phyloP scores from a whole-genome alignment of 2,797 vertebrate genomes.

The Artibeus lituratus region DNA sequence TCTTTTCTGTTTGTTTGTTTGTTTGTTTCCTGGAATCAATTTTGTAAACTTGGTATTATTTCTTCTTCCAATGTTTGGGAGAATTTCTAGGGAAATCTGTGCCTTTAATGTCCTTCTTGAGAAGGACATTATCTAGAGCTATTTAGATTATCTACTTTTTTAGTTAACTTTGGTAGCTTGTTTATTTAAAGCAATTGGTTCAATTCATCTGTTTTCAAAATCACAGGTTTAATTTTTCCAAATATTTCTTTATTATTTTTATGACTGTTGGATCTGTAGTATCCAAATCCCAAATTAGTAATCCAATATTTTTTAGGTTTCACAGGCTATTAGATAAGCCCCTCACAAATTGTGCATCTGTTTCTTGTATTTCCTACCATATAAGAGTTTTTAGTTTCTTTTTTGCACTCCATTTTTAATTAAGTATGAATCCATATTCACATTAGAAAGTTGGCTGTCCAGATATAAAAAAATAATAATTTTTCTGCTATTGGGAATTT shows the following conservation, averaged over 20 bases:
- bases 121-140: not conserved
- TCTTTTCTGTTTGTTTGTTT: not conserved
- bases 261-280: not conserved
- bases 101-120: not conserved
- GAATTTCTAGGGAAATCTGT: not conserved
- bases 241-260: not conserved
- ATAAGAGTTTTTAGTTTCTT: conserved; percentile 31
- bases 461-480: conserved; percentile 45
- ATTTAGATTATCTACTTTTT: not conserved
- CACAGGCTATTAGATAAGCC: not conserved
- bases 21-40: not conserved
- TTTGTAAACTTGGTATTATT: not conserved
- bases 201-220: not conserved
- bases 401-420: conserved; percentile 34
- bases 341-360: not conserved
- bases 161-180: not conserved
- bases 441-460: not conserved
- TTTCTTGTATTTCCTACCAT: conserved; percentile 28
- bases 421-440: conserved; percentile 32
- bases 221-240: not conserved
- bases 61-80: not conserved
- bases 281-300: conserved; percentile 30
- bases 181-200: not conserved
- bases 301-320: conserved; percentile 54
- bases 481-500: not conserved